Base-by-base conservation (phyloP, 2,797 vertebrate species). In the Saxicola maurus region DNA sequence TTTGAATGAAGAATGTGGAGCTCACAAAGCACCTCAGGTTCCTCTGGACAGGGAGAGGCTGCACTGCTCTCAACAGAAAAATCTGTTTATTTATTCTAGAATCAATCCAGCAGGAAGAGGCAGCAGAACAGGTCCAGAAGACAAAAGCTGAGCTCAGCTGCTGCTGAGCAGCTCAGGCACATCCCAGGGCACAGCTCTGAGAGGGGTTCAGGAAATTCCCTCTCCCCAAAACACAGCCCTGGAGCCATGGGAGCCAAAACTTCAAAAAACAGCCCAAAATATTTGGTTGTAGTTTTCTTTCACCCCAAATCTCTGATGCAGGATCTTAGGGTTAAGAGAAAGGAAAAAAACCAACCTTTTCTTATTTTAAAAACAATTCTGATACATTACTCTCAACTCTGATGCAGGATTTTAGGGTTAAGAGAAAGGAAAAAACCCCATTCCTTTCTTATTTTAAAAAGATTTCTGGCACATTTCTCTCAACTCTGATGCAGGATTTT, bases 1-100 rank as follows among this genome's bases (percentile, higher is more conserved):
- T 93, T 59, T 86, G 86, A 89, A 83, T 91, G 88, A 89, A 86
- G 91, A 92, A 94, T 66, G 64, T 20, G 60, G 91, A 5, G 43
- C 84, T 75, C 65, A 91, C 52, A 43, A 52, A 95, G 91, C 83
- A 81, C 81, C 71, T 5, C 14, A 0, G 83, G 79, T 59, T 33
- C 61, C 69, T 87, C 57, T 30, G 43, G 8, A 1, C 52, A 73
- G 85, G 93, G 81, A 86, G 60, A 96, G 87, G 87, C 78, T 90
- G 74, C 64, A 23, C 56, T 13, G 71, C 87, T 80, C 93, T 80
- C 56, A 25, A 74, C 40, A 87, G 78, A 91, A 95, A 82, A 7
- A 42, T 46, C 86, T 93, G 11, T 78, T 95, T 89, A 33, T 82
- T 95, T 88, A 38, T 91, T 95, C 89, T 59, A 65, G 61, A 56